phyloP scores from a whole-genome alignment of 2,797 vertebrate species.

The Vireo griseus region DNA sequence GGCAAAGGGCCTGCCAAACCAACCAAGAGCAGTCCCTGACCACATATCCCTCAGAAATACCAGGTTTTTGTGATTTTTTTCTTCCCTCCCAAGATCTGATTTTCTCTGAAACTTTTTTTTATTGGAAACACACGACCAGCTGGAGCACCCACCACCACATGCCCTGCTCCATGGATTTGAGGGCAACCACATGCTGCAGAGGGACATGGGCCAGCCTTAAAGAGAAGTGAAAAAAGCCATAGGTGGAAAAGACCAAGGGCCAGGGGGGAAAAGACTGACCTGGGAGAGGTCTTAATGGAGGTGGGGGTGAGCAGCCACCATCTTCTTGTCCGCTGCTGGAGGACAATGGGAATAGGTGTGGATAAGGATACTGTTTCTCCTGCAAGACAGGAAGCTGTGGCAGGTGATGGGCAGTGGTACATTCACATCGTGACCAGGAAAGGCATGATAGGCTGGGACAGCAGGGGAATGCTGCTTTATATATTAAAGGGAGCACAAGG shows the following conservation, averaged over 20 bases:
- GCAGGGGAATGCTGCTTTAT: background rate
- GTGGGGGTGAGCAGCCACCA: background rate
- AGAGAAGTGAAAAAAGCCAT: background rate
- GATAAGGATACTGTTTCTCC: background rate
- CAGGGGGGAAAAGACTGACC: background rate
- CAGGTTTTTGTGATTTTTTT: background rate
- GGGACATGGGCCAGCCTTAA: fast-evolving
- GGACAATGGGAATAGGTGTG: background rate
- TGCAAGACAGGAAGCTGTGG: fast-evolving
- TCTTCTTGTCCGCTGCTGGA: background rate
- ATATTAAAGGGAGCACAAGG: background rate
- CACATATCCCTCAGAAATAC: background rate
- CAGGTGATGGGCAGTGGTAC: no score
- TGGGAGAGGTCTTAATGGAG: background rate
- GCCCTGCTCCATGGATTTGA: background rate
- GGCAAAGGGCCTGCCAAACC: background rate
- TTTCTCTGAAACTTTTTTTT: background rate
- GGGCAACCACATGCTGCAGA: background rate
- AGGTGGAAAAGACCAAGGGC: background rate
- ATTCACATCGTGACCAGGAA: fast-evolving
- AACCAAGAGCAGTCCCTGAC: background rate
- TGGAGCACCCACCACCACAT: background rate
- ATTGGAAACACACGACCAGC: no score
- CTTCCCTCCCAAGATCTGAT: background rate
- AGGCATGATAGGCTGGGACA: background rate